Evolutionary conservation across 2,113 vertebrate genomes (phyloP).

Genomic region (Corydoras sp.): DNA sequence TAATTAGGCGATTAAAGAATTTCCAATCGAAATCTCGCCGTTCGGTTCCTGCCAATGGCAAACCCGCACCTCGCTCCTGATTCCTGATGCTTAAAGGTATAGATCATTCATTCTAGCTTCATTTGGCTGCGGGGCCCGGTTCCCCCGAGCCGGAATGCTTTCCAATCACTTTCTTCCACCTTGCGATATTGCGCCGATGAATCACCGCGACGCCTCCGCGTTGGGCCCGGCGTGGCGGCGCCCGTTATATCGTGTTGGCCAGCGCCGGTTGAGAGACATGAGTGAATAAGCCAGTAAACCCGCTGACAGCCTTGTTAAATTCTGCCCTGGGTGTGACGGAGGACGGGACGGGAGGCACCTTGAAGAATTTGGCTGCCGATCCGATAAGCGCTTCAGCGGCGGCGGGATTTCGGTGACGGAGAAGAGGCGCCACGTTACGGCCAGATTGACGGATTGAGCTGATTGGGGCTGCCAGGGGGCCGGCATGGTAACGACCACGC

Average conservation of each 20-base stretch:
- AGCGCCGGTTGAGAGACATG: slow-evolving; percentile 23
- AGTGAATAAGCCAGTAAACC: slow-evolving; percentile 33
- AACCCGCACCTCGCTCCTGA: too few relatives aligned
- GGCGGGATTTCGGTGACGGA: slow-evolving; percentile 25
- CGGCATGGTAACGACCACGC: not conserved
- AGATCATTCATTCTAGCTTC: slow-evolving; percentile 33
- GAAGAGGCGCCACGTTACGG: slow-evolving; percentile 13
- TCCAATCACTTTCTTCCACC: slow-evolving; percentile 38
- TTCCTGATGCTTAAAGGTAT: not conserved
- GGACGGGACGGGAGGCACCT: slow-evolving; percentile 30
- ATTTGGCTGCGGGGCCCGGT: slow-evolving; percentile 21
- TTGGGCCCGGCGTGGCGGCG: slow-evolving; percentile 16
- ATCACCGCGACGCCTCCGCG: slow-evolving; percentile 37
- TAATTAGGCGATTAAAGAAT: not conserved
- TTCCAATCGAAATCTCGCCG: not conserved
- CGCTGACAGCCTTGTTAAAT: slow-evolving; percentile 45
- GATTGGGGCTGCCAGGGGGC: slow-evolving; percentile 10
- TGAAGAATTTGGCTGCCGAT: slow-evolving; percentile 42
- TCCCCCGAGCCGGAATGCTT: slow-evolving; percentile 31
- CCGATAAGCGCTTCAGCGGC: slow-evolving; percentile 44
- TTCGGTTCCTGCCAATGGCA: too few relatives aligned
- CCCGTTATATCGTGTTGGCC: slow-evolving; percentile 28
- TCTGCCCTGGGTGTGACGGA: slow-evolving; percentile 10
- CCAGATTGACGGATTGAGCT: slow-evolving; percentile 31
- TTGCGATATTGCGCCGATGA: slow-evolving; percentile 43